Base-by-base conservation (phyloP, 2,113 vertebrate genomes). In the Sardina pilchardus region DNA sequence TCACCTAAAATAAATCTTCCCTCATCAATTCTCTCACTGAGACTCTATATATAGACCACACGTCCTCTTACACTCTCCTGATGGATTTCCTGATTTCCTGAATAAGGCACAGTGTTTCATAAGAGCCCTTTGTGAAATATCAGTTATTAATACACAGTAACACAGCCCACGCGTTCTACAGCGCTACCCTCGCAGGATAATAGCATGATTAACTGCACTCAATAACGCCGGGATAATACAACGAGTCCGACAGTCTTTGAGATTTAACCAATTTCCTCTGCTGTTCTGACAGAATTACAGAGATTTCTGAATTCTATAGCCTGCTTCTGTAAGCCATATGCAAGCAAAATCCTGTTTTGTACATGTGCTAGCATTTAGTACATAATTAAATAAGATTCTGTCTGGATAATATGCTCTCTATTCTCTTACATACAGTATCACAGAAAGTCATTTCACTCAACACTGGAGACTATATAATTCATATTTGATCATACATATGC, bases 121-220 rank as follows among this genome's bases (percentile, higher is more conserved):
- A 85, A 85, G 16, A 85, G 81, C 39, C 80, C 83, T 81, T 34
- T 19, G 83, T 82, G 80, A 67, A 82, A 84, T 36, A 84, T 39
- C 39, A 84, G 86, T 59, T 84, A 82, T 84, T 84, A 50, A 82
- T 67, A 81, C 39, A 56, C 82, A 84, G 7, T 30, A 47, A 71
- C 26, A n/a, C 14, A 78, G 80, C 30, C 82, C 82, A 43, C 39
- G 45, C 48, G n/a, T 83, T 81, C 56, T 36, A 16, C 44, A 24
- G 39, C 6, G 19, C 86, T 42, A 56, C 42, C 30, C 80, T 75
- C 24, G 42, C n/a, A 14, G 26, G 39, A 67, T 30, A 84, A 67
- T 56, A 50, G 6, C 0, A 44, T 17, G 45, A 85, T 78, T 85
- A 84, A n/a, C 47, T 78, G 16, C 19, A 82, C 43, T 45, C 82